Evolutionary conservation across 2,888 invertebrate genomes (phyloP), one percentile per base, ranked within the genome.

Genomic region (Lordiphosa andalusiaca): DNA sequence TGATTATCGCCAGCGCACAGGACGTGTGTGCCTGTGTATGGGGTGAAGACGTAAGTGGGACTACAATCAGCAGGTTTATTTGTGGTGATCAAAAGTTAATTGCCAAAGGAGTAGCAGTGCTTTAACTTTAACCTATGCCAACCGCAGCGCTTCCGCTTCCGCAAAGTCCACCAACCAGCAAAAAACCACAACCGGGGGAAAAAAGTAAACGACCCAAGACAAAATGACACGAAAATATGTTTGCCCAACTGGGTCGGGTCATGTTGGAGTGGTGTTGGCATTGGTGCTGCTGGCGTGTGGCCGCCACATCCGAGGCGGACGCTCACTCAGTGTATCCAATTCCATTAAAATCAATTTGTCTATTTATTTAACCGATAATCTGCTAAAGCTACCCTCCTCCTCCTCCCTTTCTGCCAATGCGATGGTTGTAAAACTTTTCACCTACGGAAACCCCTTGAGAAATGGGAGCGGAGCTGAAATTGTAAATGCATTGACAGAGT

Each of bases 331-430:
- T 74, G 56, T 82, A 67, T 78, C 63, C 82, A 78, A 78, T 75
- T 78, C 80, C 80, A 82, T 82, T 82, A 75, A 78, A 82, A 78
- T 82, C 77, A 78, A 82, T 78, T 78, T 82, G 82, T 78, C 76
- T 78, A 82, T 78, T 78, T 78, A 73, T 78, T 82, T 78, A 73
- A 67, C 73, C 69, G 80, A 82, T 78, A 82, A 78, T 82, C 77
- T 78, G 73, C 53, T 60, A 60, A 39, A 69, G 76, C 71, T 61
- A 53, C 47, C 21, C 23, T 25, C 5, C 13, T 7, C 21, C 23
- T 25, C 5, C 13, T 7, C 16, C 4, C 13, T 19, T 2, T n/a
- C 19, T 3, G 16, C 25, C 16, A 30, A 6, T 59, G 64, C 68
- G 50, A 52, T 41, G 49, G 40, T 59, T 73, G 81, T 68, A 73